Evolutionary conservation across 2,113 vertebrate genomes (phyloP).

Genomic region (Entosphenus tridentatus): DNA sequence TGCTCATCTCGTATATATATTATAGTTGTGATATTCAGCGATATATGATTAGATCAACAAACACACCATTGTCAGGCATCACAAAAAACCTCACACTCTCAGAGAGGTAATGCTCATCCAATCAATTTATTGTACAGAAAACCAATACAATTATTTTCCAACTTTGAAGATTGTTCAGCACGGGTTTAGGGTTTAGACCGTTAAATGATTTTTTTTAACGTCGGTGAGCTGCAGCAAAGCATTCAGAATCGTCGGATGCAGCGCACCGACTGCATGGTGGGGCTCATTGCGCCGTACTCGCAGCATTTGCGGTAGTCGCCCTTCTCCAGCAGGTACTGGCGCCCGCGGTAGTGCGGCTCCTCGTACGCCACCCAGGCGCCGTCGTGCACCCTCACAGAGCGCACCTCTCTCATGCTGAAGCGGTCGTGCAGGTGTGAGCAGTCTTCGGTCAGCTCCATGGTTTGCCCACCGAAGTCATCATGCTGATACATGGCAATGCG

Average conservation of each 20-base stretch:
- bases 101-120: too few relatives aligned
- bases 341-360: conserved; percentile 66
- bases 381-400: conserved; percentile 51
- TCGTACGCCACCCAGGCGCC: conserved; percentile 73
- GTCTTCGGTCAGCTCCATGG: conserved; percentile 52
- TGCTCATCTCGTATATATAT: too few relatives aligned
- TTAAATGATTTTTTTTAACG: too few relatives aligned
- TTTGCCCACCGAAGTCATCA: conserved; percentile 46
- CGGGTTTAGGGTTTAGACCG: too few relatives aligned
- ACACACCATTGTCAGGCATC: too few relatives aligned
- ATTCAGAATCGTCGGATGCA: conserved; percentile 12
- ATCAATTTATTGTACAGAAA: too few relatives aligned
- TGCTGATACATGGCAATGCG: conserved; percentile 8
- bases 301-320: conserved; percentile 45
- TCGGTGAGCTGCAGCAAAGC: too few relatives aligned
- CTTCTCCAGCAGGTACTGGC: conserved; percentile 63
- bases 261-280: conserved; percentile 54
- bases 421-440: conserved; percentile 55
- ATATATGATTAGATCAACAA: too few relatives aligned
- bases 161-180: too few relatives aligned
- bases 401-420: conserved; percentile 50
- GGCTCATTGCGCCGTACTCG: conserved; percentile 47
- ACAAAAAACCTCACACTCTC: too few relatives aligned
- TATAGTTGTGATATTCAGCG: too few relatives aligned
- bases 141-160: too few relatives aligned